Base-by-base conservation (phyloP, 1,140 invertebrate species). In the Littorina saxatilis region DNA sequence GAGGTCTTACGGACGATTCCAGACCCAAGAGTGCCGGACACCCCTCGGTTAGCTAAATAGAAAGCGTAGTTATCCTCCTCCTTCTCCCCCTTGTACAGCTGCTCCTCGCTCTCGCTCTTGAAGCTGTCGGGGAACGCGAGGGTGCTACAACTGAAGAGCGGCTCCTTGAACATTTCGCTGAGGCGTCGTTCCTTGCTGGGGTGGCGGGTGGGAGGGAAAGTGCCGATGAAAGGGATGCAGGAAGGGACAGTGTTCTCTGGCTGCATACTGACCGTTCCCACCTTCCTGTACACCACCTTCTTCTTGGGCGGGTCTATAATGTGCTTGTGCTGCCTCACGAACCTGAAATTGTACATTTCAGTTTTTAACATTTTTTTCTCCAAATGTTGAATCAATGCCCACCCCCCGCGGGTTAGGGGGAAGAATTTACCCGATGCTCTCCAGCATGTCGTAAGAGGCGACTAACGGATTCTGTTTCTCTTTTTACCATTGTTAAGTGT, bases 181-280 rank as follows among this genome's bases (percentile, higher is more conserved):
- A 63, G 1, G 0, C 61, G 61, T 32, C 61, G 29, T 32, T 63
- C 61, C 27, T 63, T 63, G 7, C 27, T 63, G n/a, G 61, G 61
- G 17, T 63, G 61, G 9, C 61, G 61, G 27, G 9, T 32, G 11
- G 61, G 61, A 4, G 61, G 61, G 27, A 63, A 63, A 32, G 61
- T 35, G 29, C 61, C 61, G 27, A 63, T 32, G 61, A 63, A 63
- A 63, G 61, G 61, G 29, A 63, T 63, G 61, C 61, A 63, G 27
- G 61, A 32, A 32, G 61, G 61, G 61, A 63, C 23, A 9, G 61
- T 32, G 7, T 17, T 23, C 17, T 63, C 61, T 5, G 61, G 61
- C 61, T 32, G 61, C 0, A 32, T 11, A 7, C 27, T 35, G 27
- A 63, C 61, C 27, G 61, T 63, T 32, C 61, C 61, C 61, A 63